phyloP scores from a whole-genome alignment of 2,888 invertebrate species.

The Barypeithes pellucidus region DNA sequence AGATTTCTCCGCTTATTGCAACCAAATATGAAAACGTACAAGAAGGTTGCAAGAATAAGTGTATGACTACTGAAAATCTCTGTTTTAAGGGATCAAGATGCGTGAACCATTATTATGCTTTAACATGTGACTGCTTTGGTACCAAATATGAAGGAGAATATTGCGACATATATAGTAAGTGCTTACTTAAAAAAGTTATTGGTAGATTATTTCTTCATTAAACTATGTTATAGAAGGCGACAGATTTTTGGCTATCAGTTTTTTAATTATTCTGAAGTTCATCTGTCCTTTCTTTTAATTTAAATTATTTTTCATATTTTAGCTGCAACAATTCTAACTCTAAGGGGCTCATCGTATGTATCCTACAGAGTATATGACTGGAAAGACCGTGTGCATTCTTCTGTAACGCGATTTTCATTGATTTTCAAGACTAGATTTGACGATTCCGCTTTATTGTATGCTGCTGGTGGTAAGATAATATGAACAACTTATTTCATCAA shows the following conservation, averaged over 20 bases:
- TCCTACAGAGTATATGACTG: slow-evolving; percentile 94
- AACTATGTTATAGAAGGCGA: too few relatives aligned
- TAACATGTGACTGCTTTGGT: slow-evolving; percentile 94
- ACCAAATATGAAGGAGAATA: slow-evolving; percentile 93
- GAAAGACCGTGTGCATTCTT: slow-evolving; percentile 92
- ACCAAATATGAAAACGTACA: slow-evolving; percentile 92
- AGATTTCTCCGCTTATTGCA: slow-evolving; percentile 87
- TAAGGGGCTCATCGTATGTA: slow-evolving; percentile 93
- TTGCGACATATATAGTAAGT: slow-evolving; percentile 93
- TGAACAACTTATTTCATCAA: neutral
- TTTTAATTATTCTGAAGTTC: neutral
- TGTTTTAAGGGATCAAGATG: slow-evolving; percentile 92
- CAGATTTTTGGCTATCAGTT: too few relatives aligned
- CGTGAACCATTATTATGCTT: slow-evolving; percentile 92
- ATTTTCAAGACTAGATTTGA: slow-evolving; percentile 94
- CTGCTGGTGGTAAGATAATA: slow-evolving; percentile 75
- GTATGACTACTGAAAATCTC: slow-evolving; percentile 85
- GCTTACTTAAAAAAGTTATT: neutral
- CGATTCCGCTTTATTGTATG: slow-evolving; percentile 93
- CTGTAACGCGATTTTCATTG: slow-evolving; percentile 89
- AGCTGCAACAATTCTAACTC: slow-evolving; percentile 91
- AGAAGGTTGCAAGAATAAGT: slow-evolving; percentile 91
- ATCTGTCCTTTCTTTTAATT: neutral
- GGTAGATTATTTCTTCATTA: neutral
- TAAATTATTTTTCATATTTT: slow-evolving; percentile 37